phyloP scores from a whole-genome alignment of 2,797 vertebrate species.

The Diceros bicornis region DNA sequence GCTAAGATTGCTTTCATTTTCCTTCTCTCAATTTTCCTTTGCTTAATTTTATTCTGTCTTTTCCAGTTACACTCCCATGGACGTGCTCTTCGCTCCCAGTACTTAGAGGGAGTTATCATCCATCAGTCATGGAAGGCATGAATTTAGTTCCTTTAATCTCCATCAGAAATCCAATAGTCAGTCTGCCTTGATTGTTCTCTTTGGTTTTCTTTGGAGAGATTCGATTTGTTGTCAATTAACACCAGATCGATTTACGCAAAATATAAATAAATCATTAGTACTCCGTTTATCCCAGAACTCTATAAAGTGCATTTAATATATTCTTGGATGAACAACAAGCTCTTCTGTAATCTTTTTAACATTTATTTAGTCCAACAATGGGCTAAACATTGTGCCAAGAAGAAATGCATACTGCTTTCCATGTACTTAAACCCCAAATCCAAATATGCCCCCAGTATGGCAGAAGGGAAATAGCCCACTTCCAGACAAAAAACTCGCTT shows the following conservation, averaged over 20 bases:
- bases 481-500: neutral
- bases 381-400: neutral
- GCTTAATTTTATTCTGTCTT: slow-evolving; percentile 81
- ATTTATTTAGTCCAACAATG: neutral
- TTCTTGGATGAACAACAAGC: neutral
- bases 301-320: neutral
- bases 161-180: neutral
- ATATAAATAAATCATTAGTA: neutral
- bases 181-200: neutral
- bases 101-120: neutral
- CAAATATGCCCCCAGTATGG: neutral
- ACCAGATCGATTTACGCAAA: neutral
- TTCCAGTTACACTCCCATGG: neutral
- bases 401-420: neutral
- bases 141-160: neutral
- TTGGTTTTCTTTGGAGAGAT: neutral
- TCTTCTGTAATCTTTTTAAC: neutral
- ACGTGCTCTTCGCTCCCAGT: neutral
- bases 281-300: neutral
- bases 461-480: neutral
- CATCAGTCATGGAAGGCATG: neutral
- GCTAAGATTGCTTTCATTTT: slow-evolving; percentile 78
- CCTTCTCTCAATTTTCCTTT: slow-evolving; percentile 82
- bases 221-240: neutral
- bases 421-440: neutral